phyloP scores from a whole-genome alignment of 92 coral and sea anemone genomes.

The Isaurus tuberculatus region DNA sequence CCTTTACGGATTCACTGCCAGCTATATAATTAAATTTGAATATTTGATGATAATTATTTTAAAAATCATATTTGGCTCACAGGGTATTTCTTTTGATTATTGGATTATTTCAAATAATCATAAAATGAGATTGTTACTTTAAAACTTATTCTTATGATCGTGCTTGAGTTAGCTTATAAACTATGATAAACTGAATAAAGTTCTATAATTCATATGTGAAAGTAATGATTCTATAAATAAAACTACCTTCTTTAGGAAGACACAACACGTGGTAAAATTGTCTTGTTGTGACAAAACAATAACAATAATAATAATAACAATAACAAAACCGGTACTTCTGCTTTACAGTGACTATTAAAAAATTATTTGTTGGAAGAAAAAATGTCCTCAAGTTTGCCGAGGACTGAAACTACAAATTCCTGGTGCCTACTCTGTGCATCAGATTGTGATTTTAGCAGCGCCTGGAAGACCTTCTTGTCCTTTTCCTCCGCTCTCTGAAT shows the following conservation, averaged over 20 bases:
- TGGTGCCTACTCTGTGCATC: constrained; percentile 48
- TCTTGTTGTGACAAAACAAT: constrained; percentile 5
- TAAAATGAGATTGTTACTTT: constrained; percentile 4
- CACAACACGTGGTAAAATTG: not conserved
- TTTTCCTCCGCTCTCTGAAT: constrained; percentile 55
- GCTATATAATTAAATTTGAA: not conserved
- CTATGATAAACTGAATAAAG: constrained; percentile 3
- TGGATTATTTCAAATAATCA: no score
- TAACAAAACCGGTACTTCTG: constrained; percentile 1
- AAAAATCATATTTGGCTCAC: no score
- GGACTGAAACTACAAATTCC: constrained; percentile 51
- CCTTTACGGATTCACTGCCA: not conserved
- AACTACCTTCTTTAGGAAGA: not conserved
- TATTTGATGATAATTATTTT: no score
- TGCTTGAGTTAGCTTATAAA: constrained; percentile 9
- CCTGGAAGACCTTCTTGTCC: constrained; percentile 28
- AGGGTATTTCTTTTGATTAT: no score
- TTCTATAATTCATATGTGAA: constrained; percentile 6
- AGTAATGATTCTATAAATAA: not conserved
- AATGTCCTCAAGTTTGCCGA: constrained; percentile 17
- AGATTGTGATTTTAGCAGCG: not conserved
- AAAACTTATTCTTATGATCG: not conserved
- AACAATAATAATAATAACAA: not conserved
- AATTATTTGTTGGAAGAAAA: constrained; percentile 43
- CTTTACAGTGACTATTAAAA: not conserved